These are phyloP conservation scores for Dissostichus mawsoni DNA, from an alignment of 2,113 vertebrate genomes.

Conservation along the genomic window DNA sequence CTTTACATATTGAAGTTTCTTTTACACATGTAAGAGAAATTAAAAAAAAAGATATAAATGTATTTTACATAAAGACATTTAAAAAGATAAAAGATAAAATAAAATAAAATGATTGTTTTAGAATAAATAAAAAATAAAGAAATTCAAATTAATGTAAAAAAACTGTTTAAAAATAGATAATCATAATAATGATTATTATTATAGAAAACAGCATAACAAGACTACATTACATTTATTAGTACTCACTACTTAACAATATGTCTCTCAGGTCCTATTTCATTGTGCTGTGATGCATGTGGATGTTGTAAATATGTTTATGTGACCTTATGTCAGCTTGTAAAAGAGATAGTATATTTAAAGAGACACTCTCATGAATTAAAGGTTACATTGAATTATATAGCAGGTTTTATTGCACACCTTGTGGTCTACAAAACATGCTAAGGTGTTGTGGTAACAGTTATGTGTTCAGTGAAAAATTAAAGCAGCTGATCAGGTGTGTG, in stretches of 20 bases:
- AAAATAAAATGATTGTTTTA: no score
- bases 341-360: not conserved
- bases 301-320: not conserved
- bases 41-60: no score
- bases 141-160: no score
- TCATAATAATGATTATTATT: no score
- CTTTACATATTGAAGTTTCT: no score
- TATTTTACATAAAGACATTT: no score
- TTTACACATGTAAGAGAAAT: no score
- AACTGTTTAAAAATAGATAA: no score
- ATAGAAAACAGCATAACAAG: not conserved
- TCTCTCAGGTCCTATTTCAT: not conserved
- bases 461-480: not conserved
- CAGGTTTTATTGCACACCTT: not conserved
- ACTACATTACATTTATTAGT: not conserved
- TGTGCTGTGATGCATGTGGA: not conserved
- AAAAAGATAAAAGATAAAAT: no score
- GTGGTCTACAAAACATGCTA: not conserved
- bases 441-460: not conserved
- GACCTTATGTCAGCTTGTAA: not conserved
- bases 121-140: no score
- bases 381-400: not conserved
- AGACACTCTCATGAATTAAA: not conserved
- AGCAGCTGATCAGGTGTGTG: not conserved
- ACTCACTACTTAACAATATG: not conserved